Evolutionary conservation across 2,888 invertebrate species (phyloP).

Genomic region (Lobophora halterata): DNA sequence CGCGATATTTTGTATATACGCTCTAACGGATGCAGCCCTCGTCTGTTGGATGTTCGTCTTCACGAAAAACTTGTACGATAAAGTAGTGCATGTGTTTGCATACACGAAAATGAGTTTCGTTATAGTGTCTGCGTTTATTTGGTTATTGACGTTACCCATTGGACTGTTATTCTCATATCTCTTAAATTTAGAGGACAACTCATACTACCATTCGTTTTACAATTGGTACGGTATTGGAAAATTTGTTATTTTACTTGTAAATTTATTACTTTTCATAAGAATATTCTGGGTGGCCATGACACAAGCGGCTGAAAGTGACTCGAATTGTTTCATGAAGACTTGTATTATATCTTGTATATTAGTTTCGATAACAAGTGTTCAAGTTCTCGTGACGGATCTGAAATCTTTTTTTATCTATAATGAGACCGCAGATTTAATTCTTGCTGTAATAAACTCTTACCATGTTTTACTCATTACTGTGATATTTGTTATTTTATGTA

Average conservation of each 20-base stretch:
- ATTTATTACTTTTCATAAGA: conserved; percentile 46
- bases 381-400: conserved; percentile 51
- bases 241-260: conserved; percentile 45
- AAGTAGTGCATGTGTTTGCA: conserved; percentile 52
- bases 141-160: conserved; percentile 44
- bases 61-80: conserved; percentile 58
- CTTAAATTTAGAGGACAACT: background rate
- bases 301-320: conserved; percentile 12
- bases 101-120: conserved; percentile 36
- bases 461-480: conserved; percentile 33
- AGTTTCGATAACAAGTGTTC: conserved; percentile 51
- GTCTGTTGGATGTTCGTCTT: conserved; percentile 60
- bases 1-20: conserved; percentile 36
- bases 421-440: conserved; percentile 2
- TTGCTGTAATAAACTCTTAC: conserved; percentile 36
- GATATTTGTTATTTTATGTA: conserved; percentile 33
- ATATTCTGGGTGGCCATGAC: conserved; percentile 47
- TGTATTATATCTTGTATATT: conserved; percentile 46
- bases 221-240: conserved; percentile 43
- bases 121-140: conserved; percentile 38
- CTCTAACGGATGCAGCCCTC: conserved; percentile 50
- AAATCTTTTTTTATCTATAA: conserved; percentile 19
- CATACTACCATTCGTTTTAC: conserved; percentile 31
- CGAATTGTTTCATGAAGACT: conserved; percentile 28
- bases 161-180: conserved; percentile 39